A percentile compares a stretch with the other conserved stretches of the same genome.
phyloP scores from a whole-genome alignment of 2,113 vertebrate genomes.

The Cynocephalus volans region DNA sequence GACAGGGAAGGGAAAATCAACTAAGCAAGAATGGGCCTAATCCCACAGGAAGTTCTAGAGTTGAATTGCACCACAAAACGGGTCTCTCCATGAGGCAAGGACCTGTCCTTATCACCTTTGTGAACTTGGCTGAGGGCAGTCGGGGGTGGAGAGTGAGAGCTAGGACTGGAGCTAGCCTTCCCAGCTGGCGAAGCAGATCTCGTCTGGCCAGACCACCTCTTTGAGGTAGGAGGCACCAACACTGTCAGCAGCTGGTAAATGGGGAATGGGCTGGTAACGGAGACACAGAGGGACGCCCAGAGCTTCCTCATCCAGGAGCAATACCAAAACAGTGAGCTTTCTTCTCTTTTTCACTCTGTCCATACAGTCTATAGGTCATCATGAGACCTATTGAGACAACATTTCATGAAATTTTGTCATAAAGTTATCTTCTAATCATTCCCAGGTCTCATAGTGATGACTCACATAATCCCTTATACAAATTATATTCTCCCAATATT shows the following conservation, averaged over 20 bases:
- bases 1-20: not conserved
- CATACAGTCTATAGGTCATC: not conserved
- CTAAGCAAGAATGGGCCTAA: not conserved
- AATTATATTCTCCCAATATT: not conserved
- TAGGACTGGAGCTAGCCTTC: fast-evolving
- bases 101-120: not conserved
- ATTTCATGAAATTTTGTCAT: not conserved
- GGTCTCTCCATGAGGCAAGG: too few species aligned
- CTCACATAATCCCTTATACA: not conserved
- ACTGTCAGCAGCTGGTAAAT: not conserved
- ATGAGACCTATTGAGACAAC: not conserved
- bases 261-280: not conserved
- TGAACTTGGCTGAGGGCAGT: not conserved
- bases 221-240: not conserved
- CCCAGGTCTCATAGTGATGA: too few species aligned
- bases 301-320: not conserved
- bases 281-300: too few species aligned
- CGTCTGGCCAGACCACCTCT: not conserved
- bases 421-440: not conserved
- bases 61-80: not conserved
- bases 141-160: too few species aligned
- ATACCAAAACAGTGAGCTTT: not conserved
- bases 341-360: not conserved
- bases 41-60: not conserved
- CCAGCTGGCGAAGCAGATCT: too few species aligned